Evolutionary conservation across 2,113 vertebrate genomes (phyloP).

Genomic region (Nestor notabilis): DNA sequence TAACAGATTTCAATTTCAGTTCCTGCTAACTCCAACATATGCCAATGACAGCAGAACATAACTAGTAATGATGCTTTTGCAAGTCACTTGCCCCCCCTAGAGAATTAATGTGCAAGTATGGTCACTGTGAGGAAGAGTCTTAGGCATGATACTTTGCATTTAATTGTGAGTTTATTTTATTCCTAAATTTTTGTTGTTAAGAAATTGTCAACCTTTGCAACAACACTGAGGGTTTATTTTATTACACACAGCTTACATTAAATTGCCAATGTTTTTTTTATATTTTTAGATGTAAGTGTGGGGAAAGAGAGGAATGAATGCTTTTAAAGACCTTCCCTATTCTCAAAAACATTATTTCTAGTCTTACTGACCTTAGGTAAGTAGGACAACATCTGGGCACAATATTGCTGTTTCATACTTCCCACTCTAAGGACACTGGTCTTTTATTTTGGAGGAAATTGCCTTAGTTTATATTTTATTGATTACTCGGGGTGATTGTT

Average conservation of each 20-base stretch:
- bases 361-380: not conserved
- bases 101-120: not conserved
- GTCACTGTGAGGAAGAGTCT: not conserved
- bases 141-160: not conserved
- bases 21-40: not conserved
- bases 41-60: not conserved
- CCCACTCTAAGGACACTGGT: accelerated
- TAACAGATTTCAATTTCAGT: not conserved
- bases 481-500: not conserved
- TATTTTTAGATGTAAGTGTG: not conserved
- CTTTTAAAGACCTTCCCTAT: not conserved
- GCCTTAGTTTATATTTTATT: not conserved
- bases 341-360: not conserved
- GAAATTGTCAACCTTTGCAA: not conserved
- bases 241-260: not conserved
- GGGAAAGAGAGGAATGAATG: not conserved
- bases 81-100: not conserved
- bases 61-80: not conserved
- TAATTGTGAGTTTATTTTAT: not conserved
- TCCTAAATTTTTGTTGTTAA: not conserved
- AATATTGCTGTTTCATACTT: not conserved
- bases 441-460: not conserved
- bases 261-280: not conserved
- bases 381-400: not conserved
- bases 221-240: not conserved